phyloP scores from a whole-genome alignment of 2,113 vertebrate species.

The Ovis canadensis region DNA sequence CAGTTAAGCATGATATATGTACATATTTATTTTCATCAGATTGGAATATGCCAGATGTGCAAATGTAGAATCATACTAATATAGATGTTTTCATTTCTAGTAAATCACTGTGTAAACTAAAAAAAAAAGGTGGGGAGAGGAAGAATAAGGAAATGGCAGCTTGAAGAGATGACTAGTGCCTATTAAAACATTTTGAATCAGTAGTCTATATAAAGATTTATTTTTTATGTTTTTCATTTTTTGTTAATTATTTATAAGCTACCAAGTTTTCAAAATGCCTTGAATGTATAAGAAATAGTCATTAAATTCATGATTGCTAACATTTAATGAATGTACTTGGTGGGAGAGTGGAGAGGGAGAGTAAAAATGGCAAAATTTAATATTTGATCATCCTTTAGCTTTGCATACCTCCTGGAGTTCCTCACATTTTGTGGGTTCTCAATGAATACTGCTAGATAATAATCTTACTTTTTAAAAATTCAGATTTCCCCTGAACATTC shows the following conservation, averaged over 20 bases:
- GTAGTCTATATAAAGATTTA: background rate
- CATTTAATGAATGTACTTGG: background rate
- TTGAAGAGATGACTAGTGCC: background rate
- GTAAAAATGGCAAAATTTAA: background rate
- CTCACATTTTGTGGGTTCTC: background rate
- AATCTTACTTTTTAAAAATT: background rate
- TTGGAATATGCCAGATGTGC: slow-evolving; percentile 40
- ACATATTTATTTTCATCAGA: slow-evolving; percentile 62
- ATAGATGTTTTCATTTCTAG: slow-evolving; percentile 40
- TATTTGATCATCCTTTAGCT: background rate
- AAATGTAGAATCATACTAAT: slow-evolving; percentile 33
- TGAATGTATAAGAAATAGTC: background rate
- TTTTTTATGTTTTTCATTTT: background rate
- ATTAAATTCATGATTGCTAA: background rate
- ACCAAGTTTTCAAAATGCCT: background rate
- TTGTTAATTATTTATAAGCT: background rate
- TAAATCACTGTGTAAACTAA: background rate
- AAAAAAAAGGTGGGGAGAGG: background rate
- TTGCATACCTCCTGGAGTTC: background rate
- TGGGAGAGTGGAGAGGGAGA: fast-evolving
- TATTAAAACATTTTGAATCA: background rate
- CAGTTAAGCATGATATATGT: slow-evolving; percentile 60
- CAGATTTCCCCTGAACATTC: background rate
- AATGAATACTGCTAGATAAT: background rate
- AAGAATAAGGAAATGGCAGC: background rate